phyloP scores from a whole-genome alignment of 1,140 invertebrate genomes.

The Ostrea denselamellosa region DNA sequence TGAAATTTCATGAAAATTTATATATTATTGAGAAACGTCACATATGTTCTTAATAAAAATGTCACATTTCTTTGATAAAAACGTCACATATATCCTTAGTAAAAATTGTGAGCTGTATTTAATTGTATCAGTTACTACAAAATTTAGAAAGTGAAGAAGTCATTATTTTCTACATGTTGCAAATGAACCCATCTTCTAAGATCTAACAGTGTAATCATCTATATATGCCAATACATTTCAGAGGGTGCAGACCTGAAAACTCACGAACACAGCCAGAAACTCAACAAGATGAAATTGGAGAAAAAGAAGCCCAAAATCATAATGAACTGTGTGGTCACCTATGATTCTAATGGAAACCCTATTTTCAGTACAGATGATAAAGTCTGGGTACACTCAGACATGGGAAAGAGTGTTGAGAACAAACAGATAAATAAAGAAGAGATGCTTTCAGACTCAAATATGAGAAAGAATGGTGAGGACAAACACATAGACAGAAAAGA shows the following conservation, averaged over 20 bases:
- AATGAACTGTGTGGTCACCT: constrained; percentile 17
- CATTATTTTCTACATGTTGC: no score
- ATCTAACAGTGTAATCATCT: no score
- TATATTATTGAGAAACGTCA: no score
- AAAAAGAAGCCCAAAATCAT: background rate
- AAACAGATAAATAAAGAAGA: background rate
- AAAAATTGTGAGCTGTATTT: background rate
- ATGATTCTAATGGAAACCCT: background rate
- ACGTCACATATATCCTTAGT: no score
- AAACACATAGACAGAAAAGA: no score
- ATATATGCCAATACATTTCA: background rate
- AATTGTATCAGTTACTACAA: background rate
- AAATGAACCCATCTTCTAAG: background rate
- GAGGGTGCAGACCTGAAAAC: background rate
- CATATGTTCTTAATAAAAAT: no score
- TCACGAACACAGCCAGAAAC: background rate
- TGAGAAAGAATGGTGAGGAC: no score
- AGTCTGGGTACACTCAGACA: background rate
- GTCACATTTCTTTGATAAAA: no score
- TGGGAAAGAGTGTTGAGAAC: background rate
- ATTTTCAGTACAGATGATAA: background rate
- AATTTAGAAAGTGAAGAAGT: background rate
- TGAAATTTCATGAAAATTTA: no score
- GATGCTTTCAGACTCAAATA: no score
- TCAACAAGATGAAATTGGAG: background rate